Evolutionary conservation across 2,888 invertebrate species (phyloP).

Genomic region (Sussaba pulchella): DNA sequence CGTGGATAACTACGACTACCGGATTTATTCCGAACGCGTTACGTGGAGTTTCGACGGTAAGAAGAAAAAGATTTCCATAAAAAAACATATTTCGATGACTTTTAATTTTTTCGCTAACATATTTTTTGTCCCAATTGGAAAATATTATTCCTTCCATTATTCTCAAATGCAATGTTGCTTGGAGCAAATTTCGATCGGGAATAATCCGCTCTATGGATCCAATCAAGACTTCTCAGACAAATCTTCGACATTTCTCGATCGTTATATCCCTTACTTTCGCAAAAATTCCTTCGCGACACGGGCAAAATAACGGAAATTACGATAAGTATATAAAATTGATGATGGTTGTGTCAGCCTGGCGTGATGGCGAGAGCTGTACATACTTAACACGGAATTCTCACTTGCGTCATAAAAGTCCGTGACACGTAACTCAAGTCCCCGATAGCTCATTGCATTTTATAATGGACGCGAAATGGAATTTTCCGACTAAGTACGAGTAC

Average conservation of each 20-base stretch:
- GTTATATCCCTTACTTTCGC: no score
- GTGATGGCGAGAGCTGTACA: neutral
- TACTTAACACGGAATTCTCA: conserved; percentile 8
- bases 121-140: no score
- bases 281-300: no score
- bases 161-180: no score
- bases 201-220: no score
- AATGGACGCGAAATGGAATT: conserved; percentile 50
- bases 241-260: no score
- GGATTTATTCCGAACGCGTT: neutral
- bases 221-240: no score
- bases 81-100: no score
- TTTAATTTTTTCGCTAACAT: no score
- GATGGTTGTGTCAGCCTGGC: neutral
- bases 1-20: conserved; percentile 6
- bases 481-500: conserved; percentile 46
- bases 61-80: neutral
- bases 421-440: conserved; percentile 26
- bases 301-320: no score
- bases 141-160: no score
- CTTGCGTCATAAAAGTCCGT: conserved; percentile 8
- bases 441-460: conserved; percentile 55
- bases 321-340: neutral
- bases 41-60: neutral
- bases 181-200: no score